phyloP scores from a whole-genome alignment of 1,140 invertebrate species.

The Cherax quadricarinatus region DNA sequence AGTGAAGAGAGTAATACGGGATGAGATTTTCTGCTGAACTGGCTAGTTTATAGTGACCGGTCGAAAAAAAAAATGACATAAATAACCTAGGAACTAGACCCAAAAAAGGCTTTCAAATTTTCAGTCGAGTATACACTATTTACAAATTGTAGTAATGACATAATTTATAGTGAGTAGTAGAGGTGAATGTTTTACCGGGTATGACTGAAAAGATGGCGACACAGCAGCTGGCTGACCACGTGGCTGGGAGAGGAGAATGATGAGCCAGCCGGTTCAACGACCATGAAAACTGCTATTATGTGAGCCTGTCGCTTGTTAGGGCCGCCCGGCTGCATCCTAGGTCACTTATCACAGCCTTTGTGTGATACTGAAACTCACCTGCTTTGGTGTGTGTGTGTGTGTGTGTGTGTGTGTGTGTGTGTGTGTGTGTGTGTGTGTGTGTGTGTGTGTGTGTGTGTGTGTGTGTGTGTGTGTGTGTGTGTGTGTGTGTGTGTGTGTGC shows the following conservation, averaged over 20 bases:
- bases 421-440: constrained; percentile 1
- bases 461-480: neutral
- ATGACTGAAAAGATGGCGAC: neutral
- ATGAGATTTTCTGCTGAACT: no score
- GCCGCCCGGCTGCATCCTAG: neutral
- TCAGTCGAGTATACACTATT: no score
- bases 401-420: neutral
- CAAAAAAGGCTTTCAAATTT: no score
- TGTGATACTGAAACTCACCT: neutral
- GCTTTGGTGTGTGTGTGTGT: neutral
- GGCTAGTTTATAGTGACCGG: no score
- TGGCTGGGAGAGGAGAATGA: constrained; percentile 41
- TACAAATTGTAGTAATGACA: no score
- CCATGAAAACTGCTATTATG: constrained; percentile 58
- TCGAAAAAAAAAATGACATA: no score
- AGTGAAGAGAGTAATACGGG: no score
- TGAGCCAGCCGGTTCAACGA: neutral
- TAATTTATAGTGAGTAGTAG: no score
- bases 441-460: neutral
- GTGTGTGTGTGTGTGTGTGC: neutral
- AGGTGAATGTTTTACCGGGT: neutral
- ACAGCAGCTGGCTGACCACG: constrained; percentile 25
- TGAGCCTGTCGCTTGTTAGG: constrained; percentile 24
- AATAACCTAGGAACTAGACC: no score
- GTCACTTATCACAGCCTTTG: neutral